Evolutionary conservation across 1,140 invertebrate species (phyloP), one percentile per base, ranked within the genome.

Genomic region (Gryllus bimaculatus): DNA sequence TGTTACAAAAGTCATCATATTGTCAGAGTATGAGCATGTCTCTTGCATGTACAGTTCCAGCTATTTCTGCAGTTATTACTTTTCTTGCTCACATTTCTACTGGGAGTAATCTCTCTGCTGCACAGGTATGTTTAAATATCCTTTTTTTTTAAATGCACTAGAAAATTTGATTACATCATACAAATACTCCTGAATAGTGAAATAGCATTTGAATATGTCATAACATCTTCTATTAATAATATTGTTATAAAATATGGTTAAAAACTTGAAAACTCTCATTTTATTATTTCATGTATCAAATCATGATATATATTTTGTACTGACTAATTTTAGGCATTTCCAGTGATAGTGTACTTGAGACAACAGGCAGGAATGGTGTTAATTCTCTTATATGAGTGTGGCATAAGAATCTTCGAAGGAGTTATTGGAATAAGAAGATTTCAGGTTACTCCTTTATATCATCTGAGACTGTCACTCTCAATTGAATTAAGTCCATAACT

Each of bases 1-100:
- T 88, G 78, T 81, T 93, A 6, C 86, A 89, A 82, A 90, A 89
- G 82, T 87, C 86, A 80, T 89, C 89, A 4, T 91, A 89, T 81
- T 86, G 90, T 0, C 89, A 91, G 82, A 91, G 89, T 82, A 82
- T 92, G 20, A 90, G 89, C 80, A 87, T 90, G 48, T 90, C 91
- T 8, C 83, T 90, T 47, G 87, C 90, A 66, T 87, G 89, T n/a
- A 87, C 91, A 48, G 86, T 92, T 66, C 90, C 92, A 15, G 85
- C 91, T 73, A 86, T 92, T 76, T 87, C 91, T 0, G 87, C 88
- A 8, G 89, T 92, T 77, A 84, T 91, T 73, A 92, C 90, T 5
- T 91, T 93, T 82, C 83, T 92, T 20, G 86, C 87, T n/a, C 89
- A 92, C 81, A 87, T 91, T n/a, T 83, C 86, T 20, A 84, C 87